Percentiles rank a stretch among this genome's conserved stretches.
These are phyloP conservation scores for Drosophila parthenogenetica DNA, from an alignment of 2,888 invertebrate genomes.

Conservation along the genomic window DNA sequence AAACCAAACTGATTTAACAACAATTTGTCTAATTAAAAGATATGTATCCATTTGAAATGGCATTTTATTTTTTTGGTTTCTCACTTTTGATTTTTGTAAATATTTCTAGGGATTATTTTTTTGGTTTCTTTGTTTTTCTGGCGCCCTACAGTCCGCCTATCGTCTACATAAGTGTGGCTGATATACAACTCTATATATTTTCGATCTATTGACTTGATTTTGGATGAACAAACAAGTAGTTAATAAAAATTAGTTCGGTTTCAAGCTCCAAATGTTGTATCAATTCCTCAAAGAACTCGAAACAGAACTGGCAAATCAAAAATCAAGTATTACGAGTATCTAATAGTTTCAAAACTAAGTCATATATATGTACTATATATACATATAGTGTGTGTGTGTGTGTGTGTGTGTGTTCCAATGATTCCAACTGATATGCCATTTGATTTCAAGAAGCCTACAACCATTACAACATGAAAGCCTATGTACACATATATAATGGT, in stretches of 20 bases:
- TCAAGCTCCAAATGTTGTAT: not conserved
- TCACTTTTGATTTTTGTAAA: constrained; percentile 11
- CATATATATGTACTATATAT: no score
- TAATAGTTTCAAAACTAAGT: no score
- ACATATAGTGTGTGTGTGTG: no score
- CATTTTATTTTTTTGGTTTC: constrained; percentile 51
- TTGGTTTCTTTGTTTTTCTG: constrained; percentile 18
- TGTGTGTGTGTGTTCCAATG: constrained; percentile 46
- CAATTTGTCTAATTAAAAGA: constrained; percentile 54
- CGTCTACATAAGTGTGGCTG: constrained; percentile 18
- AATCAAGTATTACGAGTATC: no score
- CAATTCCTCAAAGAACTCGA: constrained; percentile 7
- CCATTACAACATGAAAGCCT: constrained; percentile 53
- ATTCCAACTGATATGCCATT: constrained; percentile 77
- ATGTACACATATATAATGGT: constrained; percentile 23
- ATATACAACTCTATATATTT: constrained; percentile 19
- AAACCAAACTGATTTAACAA: constrained; percentile 65
- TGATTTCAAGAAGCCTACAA: constrained; percentile 71
- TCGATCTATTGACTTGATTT: constrained; percentile 16
- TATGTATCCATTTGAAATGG: constrained; percentile 76
- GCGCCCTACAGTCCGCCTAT: constrained; percentile 35
- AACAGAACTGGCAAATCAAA: no score
- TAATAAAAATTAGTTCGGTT: not conserved
- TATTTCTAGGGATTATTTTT: constrained; percentile 28
- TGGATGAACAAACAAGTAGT: constrained; percentile 4